These are phyloP conservation scores for Nasonia oneida DNA, from an alignment of 2,888 invertebrate species.

Conservation along the genomic window DNA sequence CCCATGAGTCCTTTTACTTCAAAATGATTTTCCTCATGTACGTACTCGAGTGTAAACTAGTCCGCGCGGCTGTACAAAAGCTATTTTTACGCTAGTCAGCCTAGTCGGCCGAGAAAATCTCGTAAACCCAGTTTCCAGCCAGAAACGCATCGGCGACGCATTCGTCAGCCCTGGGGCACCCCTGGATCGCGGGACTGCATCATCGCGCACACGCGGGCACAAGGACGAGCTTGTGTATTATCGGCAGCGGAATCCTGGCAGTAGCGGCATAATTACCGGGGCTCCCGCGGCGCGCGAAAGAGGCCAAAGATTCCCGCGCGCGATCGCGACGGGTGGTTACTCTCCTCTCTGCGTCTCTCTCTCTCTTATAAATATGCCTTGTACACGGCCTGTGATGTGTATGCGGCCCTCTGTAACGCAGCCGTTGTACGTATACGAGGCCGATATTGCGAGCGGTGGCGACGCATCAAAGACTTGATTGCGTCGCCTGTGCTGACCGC, in stretches of 20 bases:
- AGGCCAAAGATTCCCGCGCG: conserved; percentile 1
- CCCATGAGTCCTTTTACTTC: no score
- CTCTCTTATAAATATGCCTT: background rate
- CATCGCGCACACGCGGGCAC: background rate
- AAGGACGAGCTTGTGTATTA: background rate
- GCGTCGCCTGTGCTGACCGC: background rate
- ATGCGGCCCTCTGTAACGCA: background rate
- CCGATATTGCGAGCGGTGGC: background rate
- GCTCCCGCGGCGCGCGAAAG: background rate
- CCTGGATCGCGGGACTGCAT: background rate
- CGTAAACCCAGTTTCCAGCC: background rate
- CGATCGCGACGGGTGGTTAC: background rate
- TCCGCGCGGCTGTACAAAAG: no score
- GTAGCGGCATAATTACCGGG: conserved; percentile 1
- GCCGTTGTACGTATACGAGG: background rate
- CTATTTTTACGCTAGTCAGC: no score
- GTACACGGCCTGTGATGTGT: background rate
- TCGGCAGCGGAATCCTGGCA: background rate
- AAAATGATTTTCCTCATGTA: no score
- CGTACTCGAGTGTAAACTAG: no score
- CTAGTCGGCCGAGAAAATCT: background rate
- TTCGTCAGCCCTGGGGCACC: background rate
- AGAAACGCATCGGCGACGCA: background rate
- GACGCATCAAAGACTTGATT: conserved; percentile 17
- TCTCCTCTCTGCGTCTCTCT: background rate